Base-by-base conservation (phyloP, 35 echinoderm and acorn worm species). In the Anneissia japonica region DNA sequence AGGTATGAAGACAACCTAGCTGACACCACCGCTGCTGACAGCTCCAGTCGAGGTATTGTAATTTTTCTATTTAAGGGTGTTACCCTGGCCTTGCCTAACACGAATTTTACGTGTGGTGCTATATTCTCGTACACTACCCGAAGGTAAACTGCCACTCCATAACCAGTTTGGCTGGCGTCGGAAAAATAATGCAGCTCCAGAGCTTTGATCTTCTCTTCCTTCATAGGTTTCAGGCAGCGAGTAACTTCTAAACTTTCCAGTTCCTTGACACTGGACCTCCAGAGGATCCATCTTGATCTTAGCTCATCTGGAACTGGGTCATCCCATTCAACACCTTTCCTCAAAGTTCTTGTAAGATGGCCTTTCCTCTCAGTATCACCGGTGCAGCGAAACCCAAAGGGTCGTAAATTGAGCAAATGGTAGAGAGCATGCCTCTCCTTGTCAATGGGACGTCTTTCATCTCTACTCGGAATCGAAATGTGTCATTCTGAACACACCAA, bases 331-430 rank as follows among this genome's bases (percentile, higher is more conserved):
- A n/a, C n/a, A n/a, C n/a, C n/a, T n/a, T n/a, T n/a, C n/a, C n/a
- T n/a, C n/a, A n/a, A n/a, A n/a, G n/a, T n/a, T n/a, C n/a, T n/a
- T n/a, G n/a, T n/a, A n/a, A n/a, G 0, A 90, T 36, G 0, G 0
- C 0, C 46, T 77, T 74, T 10, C 30, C 89, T 31, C 30, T 36
- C 14, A 90, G 37, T 0, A 79, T 43, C 6, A 82, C 36, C 7
- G 80, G 80, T 3, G 80, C 80, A 12, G 28, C 40, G 29, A 89
- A 84, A 26, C 88, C 88, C 37, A 89, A 35, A 11, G 88, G 88
- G 40, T 89, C 88, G 31, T 89, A 89, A 31, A 89, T 77, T 0
- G 88, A 89, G 31, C 81, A 84, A 30, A 89, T 36, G 21, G 74
- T 84, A 21, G 88, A 75, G 1, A 89, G 32, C 75, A 89, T 74